phyloP scores from a whole-genome alignment of 2,888 invertebrate species.

The Microdon myrmicae region DNA sequence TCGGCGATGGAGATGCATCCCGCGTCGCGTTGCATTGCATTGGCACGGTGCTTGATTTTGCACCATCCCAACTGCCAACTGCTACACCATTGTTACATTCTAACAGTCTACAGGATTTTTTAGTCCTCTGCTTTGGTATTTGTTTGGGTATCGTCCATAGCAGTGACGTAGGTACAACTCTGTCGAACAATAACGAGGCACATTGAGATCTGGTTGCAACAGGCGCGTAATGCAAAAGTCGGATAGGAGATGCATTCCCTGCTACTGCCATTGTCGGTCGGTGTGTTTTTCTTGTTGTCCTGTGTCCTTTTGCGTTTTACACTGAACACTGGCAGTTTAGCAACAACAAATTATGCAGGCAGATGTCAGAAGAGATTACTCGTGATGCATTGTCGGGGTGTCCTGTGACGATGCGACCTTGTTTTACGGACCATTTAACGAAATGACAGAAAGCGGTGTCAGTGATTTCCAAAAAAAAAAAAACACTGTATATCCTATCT shows the following conservation, averaged over 20 bases:
- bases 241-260: slow-evolving; percentile 14
- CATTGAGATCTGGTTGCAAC: slow-evolving; percentile 31
- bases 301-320: slow-evolving; percentile 8
- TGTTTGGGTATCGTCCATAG: slow-evolving; percentile 23
- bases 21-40: slow-evolving; percentile 30
- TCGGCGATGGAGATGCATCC: slow-evolving; percentile 31
- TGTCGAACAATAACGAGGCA: slow-evolving; percentile 12
- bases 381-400: slow-evolving; percentile 21
- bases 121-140: slow-evolving; percentile 19
- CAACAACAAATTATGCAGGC: slow-evolving; percentile 43
- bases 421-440: slow-evolving; percentile 31
- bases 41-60: slow-evolving; percentile 39
- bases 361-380: slow-evolving; percentile 49
- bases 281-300: neutral
- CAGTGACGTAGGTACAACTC: slow-evolving; percentile 18
- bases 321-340: slow-evolving; percentile 32
- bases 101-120: slow-evolving; percentile 15
- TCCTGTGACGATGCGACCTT: slow-evolving; percentile 25
- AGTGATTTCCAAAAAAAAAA: no score
- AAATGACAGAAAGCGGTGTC: slow-evolving; percentile 8
- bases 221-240: slow-evolving; percentile 18
- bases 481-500: no score
- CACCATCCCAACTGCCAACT: slow-evolving; percentile 28
- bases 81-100: slow-evolving; percentile 23
- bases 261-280: slow-evolving; percentile 4